Percentiles rank a stretch among this genome's conserved stretches.
phyloP scores from a whole-genome alignment of 2,888 invertebrate genomes.

The Meganola albula region DNA sequence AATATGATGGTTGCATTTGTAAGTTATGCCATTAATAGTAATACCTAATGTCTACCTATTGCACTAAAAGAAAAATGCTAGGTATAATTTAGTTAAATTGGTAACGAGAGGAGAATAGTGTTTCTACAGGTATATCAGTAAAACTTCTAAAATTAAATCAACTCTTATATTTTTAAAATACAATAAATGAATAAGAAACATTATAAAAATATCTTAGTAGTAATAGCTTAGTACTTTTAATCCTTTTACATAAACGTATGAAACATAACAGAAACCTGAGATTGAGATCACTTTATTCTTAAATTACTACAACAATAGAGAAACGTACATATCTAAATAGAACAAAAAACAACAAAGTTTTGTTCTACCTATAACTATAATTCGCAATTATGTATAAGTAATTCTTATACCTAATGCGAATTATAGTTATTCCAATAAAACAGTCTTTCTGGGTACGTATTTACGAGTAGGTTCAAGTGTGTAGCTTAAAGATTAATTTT shows the following conservation, averaged over 20 bases:
- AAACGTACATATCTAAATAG: conserved; percentile 1
- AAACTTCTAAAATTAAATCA: conserved; percentile 3
- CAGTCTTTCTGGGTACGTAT: neutral
- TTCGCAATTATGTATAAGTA: neutral
- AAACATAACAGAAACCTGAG: neutral
- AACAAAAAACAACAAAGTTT: conserved; percentile 1
- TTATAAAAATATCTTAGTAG: conserved; percentile 1
- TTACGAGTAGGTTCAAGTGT: neutral
- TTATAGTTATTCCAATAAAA: conserved; percentile 1
- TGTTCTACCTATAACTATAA: conserved; percentile 1
- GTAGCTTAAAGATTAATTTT: neutral
- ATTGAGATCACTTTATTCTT: conserved; percentile 1
- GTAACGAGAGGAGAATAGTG: conserved; percentile 1
- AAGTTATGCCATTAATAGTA: neutral
- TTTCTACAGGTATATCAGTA: conserved; percentile 1
- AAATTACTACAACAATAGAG: conserved; percentile 2
- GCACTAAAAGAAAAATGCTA: neutral
- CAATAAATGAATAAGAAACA: conserved; percentile 2
- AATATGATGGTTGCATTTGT: neutral
- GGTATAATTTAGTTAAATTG: conserved; percentile 1
- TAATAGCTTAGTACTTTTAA: conserved; percentile 1
- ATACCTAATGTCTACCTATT: neutral
- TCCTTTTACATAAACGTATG: conserved; percentile 1
- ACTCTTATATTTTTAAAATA: conserved; percentile 1
- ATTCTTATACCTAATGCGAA: neutral